Evolutionary conservation across 2,797 vertebrate species (phyloP).

Genomic region (Pyrrhura leucotis): DNA sequence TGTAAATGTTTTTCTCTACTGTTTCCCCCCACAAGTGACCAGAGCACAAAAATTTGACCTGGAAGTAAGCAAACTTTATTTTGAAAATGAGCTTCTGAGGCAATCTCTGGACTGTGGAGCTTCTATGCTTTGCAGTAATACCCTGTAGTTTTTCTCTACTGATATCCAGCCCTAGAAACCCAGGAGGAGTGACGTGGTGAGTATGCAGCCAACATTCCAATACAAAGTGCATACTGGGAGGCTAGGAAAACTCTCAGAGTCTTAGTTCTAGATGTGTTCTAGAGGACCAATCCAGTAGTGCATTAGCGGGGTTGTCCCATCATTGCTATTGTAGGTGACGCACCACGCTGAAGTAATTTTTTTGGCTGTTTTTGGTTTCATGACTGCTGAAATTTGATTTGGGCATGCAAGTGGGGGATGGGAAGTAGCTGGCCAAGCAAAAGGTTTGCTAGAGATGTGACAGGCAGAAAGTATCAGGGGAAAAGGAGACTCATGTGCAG

Average conservation of each 20-base stretch:
- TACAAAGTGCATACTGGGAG: neutral
- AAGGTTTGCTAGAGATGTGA: neutral
- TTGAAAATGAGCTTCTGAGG: neutral
- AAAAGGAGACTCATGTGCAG: neutral
- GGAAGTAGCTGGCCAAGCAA: neutral
- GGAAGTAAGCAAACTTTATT: neutral
- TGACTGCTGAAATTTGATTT: neutral
- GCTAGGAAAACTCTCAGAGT: neutral
- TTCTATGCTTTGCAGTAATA: neutral
- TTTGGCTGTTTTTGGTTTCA: neutral
- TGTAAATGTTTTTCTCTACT: neutral
- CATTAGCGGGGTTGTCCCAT: neutral
- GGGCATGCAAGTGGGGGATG: rapidly evolving
- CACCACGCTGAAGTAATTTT: neutral
- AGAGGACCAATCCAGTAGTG: neutral
- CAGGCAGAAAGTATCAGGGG: neutral
- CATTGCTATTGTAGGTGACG: neutral
- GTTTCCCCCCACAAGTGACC: neutral
- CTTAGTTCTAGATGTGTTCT: neutral
- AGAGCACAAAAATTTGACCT: neutral
- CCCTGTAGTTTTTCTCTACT: neutral
- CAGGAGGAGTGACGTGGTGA: neutral
- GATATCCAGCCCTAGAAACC: neutral
- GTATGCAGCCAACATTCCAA: neutral
- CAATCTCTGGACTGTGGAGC: neutral